phyloP scores from a whole-genome alignment of 2,113 vertebrate genomes.

The Cettia cetti region DNA sequence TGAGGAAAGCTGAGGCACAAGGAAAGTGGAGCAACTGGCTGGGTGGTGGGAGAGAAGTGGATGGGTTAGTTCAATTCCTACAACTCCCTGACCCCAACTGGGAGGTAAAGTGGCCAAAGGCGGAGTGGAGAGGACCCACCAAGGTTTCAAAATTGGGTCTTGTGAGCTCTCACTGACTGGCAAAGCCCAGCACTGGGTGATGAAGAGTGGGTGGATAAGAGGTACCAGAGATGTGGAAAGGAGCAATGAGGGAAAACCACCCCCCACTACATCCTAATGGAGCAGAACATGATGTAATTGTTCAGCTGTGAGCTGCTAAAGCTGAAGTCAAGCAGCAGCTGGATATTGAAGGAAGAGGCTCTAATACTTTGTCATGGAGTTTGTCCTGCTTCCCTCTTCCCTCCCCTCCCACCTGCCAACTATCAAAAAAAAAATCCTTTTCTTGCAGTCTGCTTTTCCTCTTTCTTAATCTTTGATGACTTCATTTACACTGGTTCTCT shows the following conservation, averaged over 20 bases:
- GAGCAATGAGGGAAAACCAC: background rate
- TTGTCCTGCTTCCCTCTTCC: background rate
- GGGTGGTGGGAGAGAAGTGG: rapidly evolving
- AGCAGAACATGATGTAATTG: background rate
- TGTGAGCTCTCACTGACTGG: rapidly evolving
- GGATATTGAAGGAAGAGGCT: background rate
- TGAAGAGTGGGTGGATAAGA: background rate
- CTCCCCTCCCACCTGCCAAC: background rate
- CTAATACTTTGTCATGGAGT: background rate
- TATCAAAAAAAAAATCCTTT: background rate
- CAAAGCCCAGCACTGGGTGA: rapidly evolving
- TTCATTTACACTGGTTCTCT: background rate
- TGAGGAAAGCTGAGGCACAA: background rate
- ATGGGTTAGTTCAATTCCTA: background rate
- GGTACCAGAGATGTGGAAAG: background rate
- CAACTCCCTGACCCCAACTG: background rate
- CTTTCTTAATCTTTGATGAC: background rate
- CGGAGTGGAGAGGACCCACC: background rate
- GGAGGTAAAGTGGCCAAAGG: background rate
- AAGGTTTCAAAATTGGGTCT: background rate
- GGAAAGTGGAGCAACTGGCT: background rate
- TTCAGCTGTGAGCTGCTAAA: background rate
- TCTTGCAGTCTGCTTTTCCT: background rate
- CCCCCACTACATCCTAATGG: background rate
- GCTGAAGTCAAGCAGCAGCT: background rate